Conservation (phyloP, 2,888 invertebrate genomes). For the Sesamia inferens region DNA sequence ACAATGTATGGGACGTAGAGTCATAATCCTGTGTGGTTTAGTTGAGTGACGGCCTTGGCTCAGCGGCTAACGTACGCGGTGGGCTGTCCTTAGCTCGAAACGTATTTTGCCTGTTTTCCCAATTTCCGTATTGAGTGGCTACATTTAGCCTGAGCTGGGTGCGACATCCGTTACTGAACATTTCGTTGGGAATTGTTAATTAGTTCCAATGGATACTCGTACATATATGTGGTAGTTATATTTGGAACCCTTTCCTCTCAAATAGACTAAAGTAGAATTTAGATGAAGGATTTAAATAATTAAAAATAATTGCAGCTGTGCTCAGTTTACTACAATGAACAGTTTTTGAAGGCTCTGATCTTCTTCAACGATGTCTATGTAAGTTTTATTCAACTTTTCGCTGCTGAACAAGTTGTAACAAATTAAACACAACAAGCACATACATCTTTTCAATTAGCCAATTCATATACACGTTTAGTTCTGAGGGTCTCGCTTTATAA, state of each 20-base stretch:
- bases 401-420: slow-evolving; percentile 3
- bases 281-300: neutral
- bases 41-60: slow-evolving; percentile 26
- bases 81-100: slow-evolving; percentile 23
- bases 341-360: neutral
- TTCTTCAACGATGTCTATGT: neutral
- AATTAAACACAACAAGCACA: slow-evolving; percentile 28
- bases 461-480: slow-evolving; percentile 54
- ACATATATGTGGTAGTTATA: neutral
- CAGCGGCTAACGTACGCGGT: slow-evolving; percentile 20
- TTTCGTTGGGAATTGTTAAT: slow-evolving; percentile 44
- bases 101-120: slow-evolving; percentile 67
- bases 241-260: neutral
- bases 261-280: neutral
- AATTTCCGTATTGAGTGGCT: slow-evolving; percentile 75
- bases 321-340: neutral
- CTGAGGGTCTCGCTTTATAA: slow-evolving; percentile 32
- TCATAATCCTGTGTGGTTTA: slow-evolving; percentile 21
- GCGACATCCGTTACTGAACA: slow-evolving; percentile 64
- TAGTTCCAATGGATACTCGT: slow-evolving; percentile 19
- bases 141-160: slow-evolving; percentile 72
- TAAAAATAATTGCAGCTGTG: neutral
- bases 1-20: neutral
- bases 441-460: slow-evolving; percentile 51
- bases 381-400: slow-evolving; percentile 3